Conservation (phyloP, 2,888 invertebrate species). For the Hypercompe scribonia region DNA sequence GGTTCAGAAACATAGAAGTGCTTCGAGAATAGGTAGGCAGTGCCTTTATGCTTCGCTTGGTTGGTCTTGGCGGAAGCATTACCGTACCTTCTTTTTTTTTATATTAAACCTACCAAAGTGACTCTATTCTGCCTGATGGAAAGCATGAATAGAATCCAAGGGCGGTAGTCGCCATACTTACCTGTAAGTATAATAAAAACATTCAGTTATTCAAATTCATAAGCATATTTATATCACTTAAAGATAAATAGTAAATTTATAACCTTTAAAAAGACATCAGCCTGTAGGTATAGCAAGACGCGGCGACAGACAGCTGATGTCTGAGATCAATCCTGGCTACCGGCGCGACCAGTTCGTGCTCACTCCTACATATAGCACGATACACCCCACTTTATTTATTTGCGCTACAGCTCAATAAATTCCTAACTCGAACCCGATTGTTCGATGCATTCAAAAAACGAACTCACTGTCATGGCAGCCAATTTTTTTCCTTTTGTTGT, state of each 20-base stretch:
- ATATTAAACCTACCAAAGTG: no score
- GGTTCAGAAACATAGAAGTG: background rate
- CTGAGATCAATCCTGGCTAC: constrained; percentile 76
- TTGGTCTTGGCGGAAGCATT: background rate
- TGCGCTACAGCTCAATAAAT: constrained; percentile 82
- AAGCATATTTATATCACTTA: background rate
- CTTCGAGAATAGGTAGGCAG: background rate
- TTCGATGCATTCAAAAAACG: constrained; percentile 74
- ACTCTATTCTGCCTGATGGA: no score
- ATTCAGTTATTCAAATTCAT: background rate
- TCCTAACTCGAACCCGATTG: constrained; percentile 77
- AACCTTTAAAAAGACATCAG: constrained; percentile 35
- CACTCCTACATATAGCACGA: constrained; percentile 63
- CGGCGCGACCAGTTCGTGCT: constrained; percentile 70
- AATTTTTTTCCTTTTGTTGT: constrained; percentile 47
- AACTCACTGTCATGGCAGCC: constrained; percentile 60
- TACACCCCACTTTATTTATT: constrained; percentile 68
- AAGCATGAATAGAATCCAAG: no score
- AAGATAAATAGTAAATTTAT: background rate
- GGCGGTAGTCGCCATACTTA: no score
- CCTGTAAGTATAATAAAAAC: background rate
- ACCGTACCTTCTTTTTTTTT: no score
- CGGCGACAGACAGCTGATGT: constrained; percentile 80
- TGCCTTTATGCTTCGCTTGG: background rate
- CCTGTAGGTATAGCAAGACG: constrained; percentile 59